These are phyloP conservation scores for Rynchops niger DNA, from an alignment of 2,113 vertebrate genomes.

Conservation along the genomic window DNA sequence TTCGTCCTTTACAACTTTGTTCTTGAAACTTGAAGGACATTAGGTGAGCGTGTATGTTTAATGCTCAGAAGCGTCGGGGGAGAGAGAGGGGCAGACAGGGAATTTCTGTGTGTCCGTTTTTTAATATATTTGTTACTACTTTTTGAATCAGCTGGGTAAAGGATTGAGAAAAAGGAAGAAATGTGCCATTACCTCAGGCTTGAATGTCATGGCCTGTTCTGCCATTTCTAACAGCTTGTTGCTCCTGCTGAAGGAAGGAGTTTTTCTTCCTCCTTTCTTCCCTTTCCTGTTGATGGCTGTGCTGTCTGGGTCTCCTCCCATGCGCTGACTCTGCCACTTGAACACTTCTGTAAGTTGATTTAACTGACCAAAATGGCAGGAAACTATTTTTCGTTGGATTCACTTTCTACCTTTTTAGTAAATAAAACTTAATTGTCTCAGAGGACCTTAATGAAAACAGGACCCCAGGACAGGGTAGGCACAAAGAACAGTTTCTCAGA, in stretches of 20 bases:
- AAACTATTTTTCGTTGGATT: not conserved
- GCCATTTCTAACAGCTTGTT: not conserved
- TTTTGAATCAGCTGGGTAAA: not conserved
- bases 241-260: not conserved
- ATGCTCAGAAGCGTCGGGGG: not conserved
- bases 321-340: not conserved
- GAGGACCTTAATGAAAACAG: not conserved
- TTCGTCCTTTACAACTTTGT: not conserved
- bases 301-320: not conserved
- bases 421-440: not conserved
- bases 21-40: not conserved
- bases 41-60: not conserved
- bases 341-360: not conserved
- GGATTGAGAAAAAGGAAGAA: not conserved
- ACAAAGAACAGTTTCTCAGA: not conserved
- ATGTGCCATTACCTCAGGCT: not conserved
- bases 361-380: not conserved
- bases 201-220: not conserved
- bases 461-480: not conserved
- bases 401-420: not conserved
- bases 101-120: not conserved
- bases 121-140: not conserved
- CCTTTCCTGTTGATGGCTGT: constrained; percentile 10
- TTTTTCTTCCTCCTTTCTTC: constrained; percentile 4
- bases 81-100: not conserved